Evolutionary conservation across 2,888 invertebrate species (phyloP), one percentile per base, ranked within the genome.

Genomic region (Poecilus cupreus): DNA sequence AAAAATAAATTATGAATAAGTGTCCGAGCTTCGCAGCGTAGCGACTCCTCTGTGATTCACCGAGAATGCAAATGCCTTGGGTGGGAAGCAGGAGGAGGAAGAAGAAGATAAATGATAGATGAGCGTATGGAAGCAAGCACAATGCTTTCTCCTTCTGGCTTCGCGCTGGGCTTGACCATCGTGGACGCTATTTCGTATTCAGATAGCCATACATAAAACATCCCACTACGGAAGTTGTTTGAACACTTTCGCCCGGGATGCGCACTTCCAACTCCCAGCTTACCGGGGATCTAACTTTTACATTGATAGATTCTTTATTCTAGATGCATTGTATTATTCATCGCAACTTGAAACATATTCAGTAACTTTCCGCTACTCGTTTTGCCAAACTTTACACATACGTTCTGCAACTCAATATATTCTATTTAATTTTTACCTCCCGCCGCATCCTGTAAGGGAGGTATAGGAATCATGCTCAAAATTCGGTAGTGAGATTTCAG

Each of bases 1-100:
- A 78, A 78, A 78, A 64, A 32, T 77, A 77, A 77, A 77, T 77
- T 77, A 77, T 77, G 77, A 77, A 77, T 76, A 76, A 54, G 76
- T 32, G 76, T 57, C 54, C 20, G 37, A 37, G 20, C 46, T 10
- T 43, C 18, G 22, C 54, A 18, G 13, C n/a, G 22, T 18, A 54
- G 54, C 54, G n/a, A 54, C 32, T 64, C 24, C 57, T 49, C 51
- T 11, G 13, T 49, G 49, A 74, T 20, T 75, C 49, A 51, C 75
- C 10, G 46, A 22, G 60, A 57, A 77, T 77, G 76, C 60, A 77
- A 77, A 77, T 77, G 72, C 43, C 70, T 22, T 37, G 57, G 20
- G 39, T 11, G 22, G 46, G 22, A 22, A 18, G 49, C 74, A 74
- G 10, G 26, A 22, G 78, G 13, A 74, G 10, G 26, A 22, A 64